phyloP scores from a whole-genome alignment of 2,113 vertebrate species.

The Mixornis gularis region DNA sequence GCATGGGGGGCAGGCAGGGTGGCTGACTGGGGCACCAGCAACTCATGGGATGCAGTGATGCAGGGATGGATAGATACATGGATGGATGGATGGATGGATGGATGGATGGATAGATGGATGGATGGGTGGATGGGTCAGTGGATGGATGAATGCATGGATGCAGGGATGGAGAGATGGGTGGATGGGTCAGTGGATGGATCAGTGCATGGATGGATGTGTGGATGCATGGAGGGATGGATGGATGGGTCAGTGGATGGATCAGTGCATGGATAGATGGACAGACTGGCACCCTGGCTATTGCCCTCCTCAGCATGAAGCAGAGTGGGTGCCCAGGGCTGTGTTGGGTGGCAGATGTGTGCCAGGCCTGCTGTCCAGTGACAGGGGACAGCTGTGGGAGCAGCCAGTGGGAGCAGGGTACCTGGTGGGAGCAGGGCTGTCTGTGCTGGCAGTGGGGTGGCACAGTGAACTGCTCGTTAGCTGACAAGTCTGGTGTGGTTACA shows the following conservation, averaged over 20 bases:
- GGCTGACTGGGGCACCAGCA: neutral
- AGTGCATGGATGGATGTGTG: neutral
- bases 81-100: too few species aligned
- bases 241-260: too few species aligned
- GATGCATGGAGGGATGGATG: neutral
- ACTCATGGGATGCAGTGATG: neutral
- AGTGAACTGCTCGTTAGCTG: neutral
- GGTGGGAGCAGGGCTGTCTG: rapidly evolving
- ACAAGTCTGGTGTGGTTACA: rapidly evolving
- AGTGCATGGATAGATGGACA: rapidly evolving
- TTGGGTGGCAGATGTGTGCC: neutral
- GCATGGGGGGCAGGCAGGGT: rapidly evolving
- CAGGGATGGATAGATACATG: too few species aligned
- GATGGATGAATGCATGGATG: too few species aligned
- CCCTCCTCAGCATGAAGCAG: rapidly evolving
- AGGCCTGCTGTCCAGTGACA: rapidly evolving
- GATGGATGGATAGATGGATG: too few species aligned
- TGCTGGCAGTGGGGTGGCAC: rapidly evolving
- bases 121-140: neutral
- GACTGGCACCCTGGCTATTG: neutral
- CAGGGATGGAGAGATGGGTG: too few species aligned
- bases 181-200: too few species aligned
- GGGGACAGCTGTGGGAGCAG: too few species aligned
- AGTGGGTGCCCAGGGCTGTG: neutral
- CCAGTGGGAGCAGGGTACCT: rapidly evolving